Evolutionary conservation across 2,113 vertebrate genomes (phyloP).

Genomic region (Gymnarchus niloticus): DNA sequence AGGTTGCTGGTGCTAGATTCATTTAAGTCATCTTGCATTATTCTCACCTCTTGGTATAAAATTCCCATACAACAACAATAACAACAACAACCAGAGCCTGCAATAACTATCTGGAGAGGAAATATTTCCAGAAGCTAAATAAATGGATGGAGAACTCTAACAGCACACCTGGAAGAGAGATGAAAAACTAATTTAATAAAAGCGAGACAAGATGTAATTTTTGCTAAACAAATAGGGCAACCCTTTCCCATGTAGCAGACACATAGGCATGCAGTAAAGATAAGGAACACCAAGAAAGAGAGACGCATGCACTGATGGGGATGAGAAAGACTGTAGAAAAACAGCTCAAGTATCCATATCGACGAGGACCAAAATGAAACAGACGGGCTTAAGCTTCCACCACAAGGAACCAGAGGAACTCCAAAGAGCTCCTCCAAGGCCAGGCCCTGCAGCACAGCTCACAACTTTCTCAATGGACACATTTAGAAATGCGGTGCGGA

Average conservation of each 20-base stretch:
- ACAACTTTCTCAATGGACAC: background rate
- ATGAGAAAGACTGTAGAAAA: background rate
- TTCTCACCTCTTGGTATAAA: conserved; percentile 16
- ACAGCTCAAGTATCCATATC: background rate
- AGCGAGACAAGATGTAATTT: background rate
- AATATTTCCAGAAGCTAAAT: background rate
- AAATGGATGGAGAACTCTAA: background rate
- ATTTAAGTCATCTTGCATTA: conserved; percentile 26
- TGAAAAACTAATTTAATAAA: background rate
- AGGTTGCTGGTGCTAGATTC: conserved; percentile 37
- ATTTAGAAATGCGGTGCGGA: too few species aligned
- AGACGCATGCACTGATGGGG: background rate
- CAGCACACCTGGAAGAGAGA: background rate
- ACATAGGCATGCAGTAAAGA: too few species aligned
- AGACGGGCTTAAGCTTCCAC: too few species aligned
- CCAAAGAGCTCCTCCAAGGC: background rate
- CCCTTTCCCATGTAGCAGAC: too few species aligned
- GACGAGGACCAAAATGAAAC: too few species aligned
- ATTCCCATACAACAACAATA: background rate
- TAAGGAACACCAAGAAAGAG: too few species aligned
- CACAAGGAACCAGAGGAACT: too few species aligned
- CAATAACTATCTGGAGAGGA: background rate
- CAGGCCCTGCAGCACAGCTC: background rate
- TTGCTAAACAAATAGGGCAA: background rate
- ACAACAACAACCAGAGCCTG: background rate